phyloP scores from a whole-genome alignment of 1,140 invertebrate species.

The Drosophila athabasca region DNA sequence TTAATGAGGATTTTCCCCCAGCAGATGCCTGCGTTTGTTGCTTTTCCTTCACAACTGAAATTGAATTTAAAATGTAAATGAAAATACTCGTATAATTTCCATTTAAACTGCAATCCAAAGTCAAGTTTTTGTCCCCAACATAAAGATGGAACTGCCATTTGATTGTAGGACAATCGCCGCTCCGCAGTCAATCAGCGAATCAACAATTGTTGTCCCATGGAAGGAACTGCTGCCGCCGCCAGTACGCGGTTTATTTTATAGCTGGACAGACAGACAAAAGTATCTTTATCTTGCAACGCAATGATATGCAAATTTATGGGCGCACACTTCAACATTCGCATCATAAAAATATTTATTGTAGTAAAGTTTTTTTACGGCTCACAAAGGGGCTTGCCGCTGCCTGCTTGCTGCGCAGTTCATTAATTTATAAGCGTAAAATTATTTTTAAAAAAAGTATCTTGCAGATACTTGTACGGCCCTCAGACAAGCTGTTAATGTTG shows the following conservation, averaged over 20 bases:
- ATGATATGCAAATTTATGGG: constrained; percentile 65
- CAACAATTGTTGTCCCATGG: constrained; percentile 3
- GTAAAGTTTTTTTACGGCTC: constrained; percentile 23
- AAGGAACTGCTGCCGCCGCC: constrained; percentile 26
- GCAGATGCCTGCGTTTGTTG: no score
- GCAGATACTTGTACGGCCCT: constrained; percentile 42
- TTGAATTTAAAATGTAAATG: neutral
- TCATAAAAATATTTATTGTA: constrained; percentile 58
- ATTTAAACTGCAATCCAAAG: neutral
- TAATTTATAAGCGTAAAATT: constrained; percentile 66
- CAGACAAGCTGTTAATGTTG: constrained; percentile 31
- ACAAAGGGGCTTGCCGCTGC: constrained; percentile 53
- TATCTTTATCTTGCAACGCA: constrained; percentile 23
- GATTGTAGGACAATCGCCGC: constrained; percentile 6
- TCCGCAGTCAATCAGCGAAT: constrained; percentile 34
- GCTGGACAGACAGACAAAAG: constrained; percentile 35
- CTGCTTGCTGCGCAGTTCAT: constrained; percentile 36
- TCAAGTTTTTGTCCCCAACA: neutral
- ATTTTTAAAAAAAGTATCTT: constrained; percentile 49
- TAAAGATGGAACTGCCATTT: constrained; percentile 7
- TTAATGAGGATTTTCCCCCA: no score
- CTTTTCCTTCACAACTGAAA: no score
- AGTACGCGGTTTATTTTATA: constrained; percentile 28
- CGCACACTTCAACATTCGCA: constrained; percentile 27
- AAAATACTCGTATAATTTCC: neutral